Evolutionary conservation across 2,797 vertebrate species (phyloP).

Genomic region (Todus mexicanus): DNA sequence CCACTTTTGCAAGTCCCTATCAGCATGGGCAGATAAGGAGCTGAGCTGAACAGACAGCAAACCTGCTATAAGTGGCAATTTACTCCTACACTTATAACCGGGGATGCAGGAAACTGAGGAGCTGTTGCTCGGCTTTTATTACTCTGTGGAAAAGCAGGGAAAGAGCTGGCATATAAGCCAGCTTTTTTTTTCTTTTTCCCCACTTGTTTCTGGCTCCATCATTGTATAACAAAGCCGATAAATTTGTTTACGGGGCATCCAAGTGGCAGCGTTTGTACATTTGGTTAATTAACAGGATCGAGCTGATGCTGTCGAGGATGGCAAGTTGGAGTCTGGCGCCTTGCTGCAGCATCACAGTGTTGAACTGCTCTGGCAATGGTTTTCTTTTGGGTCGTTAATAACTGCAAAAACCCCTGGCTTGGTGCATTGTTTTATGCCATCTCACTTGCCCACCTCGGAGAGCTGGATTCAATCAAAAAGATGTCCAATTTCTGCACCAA

Average conservation of each 20-base stretch:
- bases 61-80: not conserved
- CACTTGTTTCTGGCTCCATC: not conserved
- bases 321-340: not conserved
- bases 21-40: not conserved
- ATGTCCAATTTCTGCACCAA: conserved; percentile 11
- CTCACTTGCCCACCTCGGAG: not conserved
- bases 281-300: not conserved
- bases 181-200: not conserved
- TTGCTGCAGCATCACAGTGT: not conserved
- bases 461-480: conserved; percentile 46
- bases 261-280: not conserved
- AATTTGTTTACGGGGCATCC: not conserved
- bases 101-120: not conserved
- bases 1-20: not conserved
- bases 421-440: not conserved
- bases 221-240: not conserved
- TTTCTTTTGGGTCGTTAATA: not conserved
- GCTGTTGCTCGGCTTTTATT: not conserved
- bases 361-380: not conserved
- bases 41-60: not conserved
- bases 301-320: not conserved
- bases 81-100: not conserved
- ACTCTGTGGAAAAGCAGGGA: not conserved
- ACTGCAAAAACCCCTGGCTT: not conserved
- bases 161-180: not conserved